Evolutionary conservation across 2,797 vertebrate species (phyloP).

Genomic region (Rhabdophis nuchalis): DNA sequence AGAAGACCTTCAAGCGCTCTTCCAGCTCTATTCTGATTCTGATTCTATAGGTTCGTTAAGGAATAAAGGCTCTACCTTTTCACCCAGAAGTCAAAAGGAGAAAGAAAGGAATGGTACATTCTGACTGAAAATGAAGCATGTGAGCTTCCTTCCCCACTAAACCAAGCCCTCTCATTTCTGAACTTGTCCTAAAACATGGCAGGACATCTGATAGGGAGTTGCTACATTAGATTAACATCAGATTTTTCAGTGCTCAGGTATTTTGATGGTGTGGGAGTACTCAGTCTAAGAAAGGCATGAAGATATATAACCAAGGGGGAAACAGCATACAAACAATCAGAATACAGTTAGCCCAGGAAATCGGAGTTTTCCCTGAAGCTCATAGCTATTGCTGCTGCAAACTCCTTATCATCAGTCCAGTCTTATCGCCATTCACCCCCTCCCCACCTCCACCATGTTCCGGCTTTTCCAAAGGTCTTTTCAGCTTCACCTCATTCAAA

Average conservation of each 20-base stretch:
- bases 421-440: not conserved
- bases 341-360: conserved; percentile 26
- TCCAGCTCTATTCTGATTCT: not conserved
- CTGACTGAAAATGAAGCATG: conserved; percentile 12
- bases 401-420: conserved; percentile 37
- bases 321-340: conserved; percentile 55
- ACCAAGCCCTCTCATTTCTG: conserved; percentile 47
- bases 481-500: conserved; percentile 44
- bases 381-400: conserved; percentile 6
- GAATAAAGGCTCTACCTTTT: not conserved
- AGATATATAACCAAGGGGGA: conserved; percentile 61
- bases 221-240: conserved; percentile 69
- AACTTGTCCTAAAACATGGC: conserved; percentile 55
- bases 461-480: conserved; percentile 48
- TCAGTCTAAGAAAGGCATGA: conserved; percentile 57
- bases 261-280: conserved; percentile 56
- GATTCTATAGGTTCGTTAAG: not conserved
- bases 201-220: conserved; percentile 61
- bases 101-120: not conserved
- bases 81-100: not conserved
- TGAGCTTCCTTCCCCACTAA: conserved; percentile 17
- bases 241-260: conserved; percentile 66
- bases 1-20: not conserved
- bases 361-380: conserved; percentile 38
- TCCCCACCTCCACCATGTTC: conserved; percentile 8